Base-by-base conservation (phyloP, 2,888 invertebrate genomes). In the Auanema freiburgensis region DNA sequence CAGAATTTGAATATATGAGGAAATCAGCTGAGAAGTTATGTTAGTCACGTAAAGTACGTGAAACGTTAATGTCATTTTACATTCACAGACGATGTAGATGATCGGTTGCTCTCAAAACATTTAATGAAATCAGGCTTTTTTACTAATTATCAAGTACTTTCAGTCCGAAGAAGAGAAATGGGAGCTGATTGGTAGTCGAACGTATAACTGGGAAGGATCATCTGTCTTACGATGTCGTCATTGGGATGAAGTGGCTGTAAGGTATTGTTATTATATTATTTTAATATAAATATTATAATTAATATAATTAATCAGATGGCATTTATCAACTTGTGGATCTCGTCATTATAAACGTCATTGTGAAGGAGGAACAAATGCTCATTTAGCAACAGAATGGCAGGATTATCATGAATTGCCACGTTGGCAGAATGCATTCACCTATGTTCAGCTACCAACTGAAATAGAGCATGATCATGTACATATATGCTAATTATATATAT, bases 401-500 rank as follows among this genome's bases (percentile, higher is more conserved):
- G 72, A 67, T 18, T 66, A 59, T 55, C 65, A 66, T 2, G 70
- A 72, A 51, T 33, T 74, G 50, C 70, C 74, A 2, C 54, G 66
- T 21, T 76, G 76, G 76, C 60, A 67, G 44, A 76, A 74, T 44
- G 76, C 76, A 16, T 76, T 76, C 61, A 74, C 73, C 12, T 76
- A 67, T 59, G 72, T 72, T 0, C 73, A 76, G 51, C 41, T 71
- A 12, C 73, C 73, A n/a, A 51, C 56, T 3, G 62, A 62, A 8
- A 50, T 57, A 14, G 14, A 41, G 8, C 14, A 55, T 18, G 14
- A n/a, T 40, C 33, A 33, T 33, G 33, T 33, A 33, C 33, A 33
- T 33, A 5, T 33, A 33, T 33, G n/a, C n/a, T n/a, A n/a, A n/a
- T n/a, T n/a, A n/a, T n/a, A n/a, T n/a, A n/a, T n/a, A n/a, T n/a